A percentile compares a stretch with the other conserved stretches of the same genome.
These are phyloP conservation scores for Schizopygopsis pylzovi DNA, from an alignment of 2,797 vertebrate genomes.

Conservation along the genomic window DNA sequence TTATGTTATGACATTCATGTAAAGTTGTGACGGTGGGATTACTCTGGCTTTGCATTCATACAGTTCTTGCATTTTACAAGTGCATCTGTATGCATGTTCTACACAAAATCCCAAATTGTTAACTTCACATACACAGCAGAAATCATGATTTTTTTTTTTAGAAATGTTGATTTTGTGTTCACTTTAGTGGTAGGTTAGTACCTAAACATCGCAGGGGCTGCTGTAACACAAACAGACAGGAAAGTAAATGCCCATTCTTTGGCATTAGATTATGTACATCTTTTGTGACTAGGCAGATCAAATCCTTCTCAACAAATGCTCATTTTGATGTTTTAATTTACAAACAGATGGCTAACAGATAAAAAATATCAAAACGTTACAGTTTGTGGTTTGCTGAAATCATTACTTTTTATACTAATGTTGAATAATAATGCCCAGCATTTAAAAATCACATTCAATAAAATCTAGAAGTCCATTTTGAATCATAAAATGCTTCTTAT, in stretches of 20 bases:
- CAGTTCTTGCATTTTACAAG: conserved; percentile 20
- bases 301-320: conserved; percentile 18
- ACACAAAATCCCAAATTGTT: conserved; percentile 23
- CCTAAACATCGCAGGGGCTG: conserved; percentile 2
- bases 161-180: conserved; percentile 7
- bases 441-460: conserved; percentile 22
- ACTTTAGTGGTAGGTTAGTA: conserved; percentile 17
- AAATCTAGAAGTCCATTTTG: not conserved
- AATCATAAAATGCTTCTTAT: not conserved
- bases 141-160: not conserved
- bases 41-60: conserved; percentile 50
- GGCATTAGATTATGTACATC: conserved; percentile 31
- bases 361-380: not conserved
- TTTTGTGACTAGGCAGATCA: conserved; percentile 1
- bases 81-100: not conserved
- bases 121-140: conserved; percentile 10
- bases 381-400: conserved; percentile 25
- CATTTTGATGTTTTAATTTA: not conserved
- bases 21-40: conserved; percentile 65
- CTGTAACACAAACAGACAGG: not conserved
- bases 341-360: not conserved
- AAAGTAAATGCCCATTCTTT: conserved; percentile 26
- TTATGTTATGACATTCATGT: conserved; percentile 67
- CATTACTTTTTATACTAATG: not conserved
- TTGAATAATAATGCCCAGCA: conserved; percentile 46